Conservation (phyloP, 2,797 vertebrate species). For the Amphiprion clarkii region DNA sequence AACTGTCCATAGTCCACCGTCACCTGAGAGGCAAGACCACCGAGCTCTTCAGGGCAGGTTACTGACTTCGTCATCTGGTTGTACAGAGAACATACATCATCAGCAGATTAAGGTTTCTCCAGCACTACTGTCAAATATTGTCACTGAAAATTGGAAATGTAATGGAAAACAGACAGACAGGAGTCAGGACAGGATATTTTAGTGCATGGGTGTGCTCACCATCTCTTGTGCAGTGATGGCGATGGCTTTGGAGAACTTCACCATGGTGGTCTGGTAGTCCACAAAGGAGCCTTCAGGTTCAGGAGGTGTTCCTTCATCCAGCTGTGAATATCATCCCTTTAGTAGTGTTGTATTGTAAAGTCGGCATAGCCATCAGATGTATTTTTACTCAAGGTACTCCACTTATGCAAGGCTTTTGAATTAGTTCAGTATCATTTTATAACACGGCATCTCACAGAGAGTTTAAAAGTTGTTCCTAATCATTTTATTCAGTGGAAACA, state of each 20-base stretch:
- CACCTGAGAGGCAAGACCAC: conserved; percentile 97
- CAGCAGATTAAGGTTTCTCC: conserved; percentile 30
- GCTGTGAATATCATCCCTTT: conserved; percentile 75
- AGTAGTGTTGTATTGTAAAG: background rate
- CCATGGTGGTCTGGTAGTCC: conserved; percentile 98
- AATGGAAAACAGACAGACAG: conserved; percentile 28
- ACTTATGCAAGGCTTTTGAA: background rate
- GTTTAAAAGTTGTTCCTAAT: background rate
- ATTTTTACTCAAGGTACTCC: background rate
- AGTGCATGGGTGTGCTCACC: conserved; percentile 84
- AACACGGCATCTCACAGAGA: background rate
- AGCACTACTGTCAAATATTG: conserved; percentile 32
- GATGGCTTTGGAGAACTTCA: conserved; percentile 98
- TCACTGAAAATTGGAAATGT: conserved; percentile 27
- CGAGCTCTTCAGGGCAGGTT: conserved; percentile 97
- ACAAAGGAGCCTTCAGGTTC: conserved; percentile 96
- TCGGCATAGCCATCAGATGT: background rate
- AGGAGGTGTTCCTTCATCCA: conserved; percentile 96
- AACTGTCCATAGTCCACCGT: conserved; percentile 97
- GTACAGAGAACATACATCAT: conserved; percentile 34
- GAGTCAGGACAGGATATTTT: background rate
- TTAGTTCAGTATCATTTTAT: background rate
- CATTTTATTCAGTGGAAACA: background rate
- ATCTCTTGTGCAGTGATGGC: conserved; percentile 98
- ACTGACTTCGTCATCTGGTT: conserved; percentile 98